Conservation (phyloP, 1,140 invertebrate species). For the Chymomyza costata region DNA sequence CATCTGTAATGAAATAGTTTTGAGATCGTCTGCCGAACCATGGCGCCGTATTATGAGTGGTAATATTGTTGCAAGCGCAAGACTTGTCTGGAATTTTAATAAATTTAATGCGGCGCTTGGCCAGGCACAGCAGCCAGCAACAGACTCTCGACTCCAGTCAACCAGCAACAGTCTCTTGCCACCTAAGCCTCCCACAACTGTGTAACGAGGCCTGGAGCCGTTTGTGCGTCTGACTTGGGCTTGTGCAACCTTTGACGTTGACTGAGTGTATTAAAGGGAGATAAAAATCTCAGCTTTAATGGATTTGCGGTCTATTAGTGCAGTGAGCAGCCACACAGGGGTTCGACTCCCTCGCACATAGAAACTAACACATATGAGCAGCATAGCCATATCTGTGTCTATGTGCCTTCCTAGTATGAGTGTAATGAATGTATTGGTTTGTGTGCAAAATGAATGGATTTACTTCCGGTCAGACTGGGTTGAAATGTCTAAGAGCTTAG, state of each 20-base stretch:
- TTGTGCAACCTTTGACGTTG: slow-evolving; percentile 63
- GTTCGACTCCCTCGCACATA: too few species aligned
- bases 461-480: slow-evolving; percentile 44
- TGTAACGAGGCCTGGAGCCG: too few species aligned
- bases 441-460: slow-evolving; percentile 61
- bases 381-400: slow-evolving; percentile 6
- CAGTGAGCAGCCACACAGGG: slow-evolving; percentile 11
- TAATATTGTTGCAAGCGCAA: slow-evolving; percentile 68
- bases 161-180: too few species aligned
- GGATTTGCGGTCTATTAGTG: slow-evolving; percentile 72
- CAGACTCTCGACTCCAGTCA: too few species aligned
- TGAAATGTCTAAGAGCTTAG: slow-evolving; percentile 48
- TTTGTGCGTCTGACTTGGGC: background rate
- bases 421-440: slow-evolving; percentile 68
- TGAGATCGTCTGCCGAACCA: slow-evolving; percentile 40
- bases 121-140: slow-evolving; percentile 1
- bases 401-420: slow-evolving; percentile 12
- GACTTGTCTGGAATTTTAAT: slow-evolving; percentile 70
- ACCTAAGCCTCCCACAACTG: too few species aligned
- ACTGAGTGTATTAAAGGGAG: slow-evolving; percentile 71
- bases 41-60: slow-evolving; percentile 65
- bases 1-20: slow-evolving; percentile 78
- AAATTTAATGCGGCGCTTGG: slow-evolving; percentile 56
- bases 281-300: slow-evolving; percentile 71
- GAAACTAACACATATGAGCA: slow-evolving; percentile 8